A percentile compares a stretch with the other conserved stretches of the same genome.
Conservation (phyloP, 2,797 vertebrate genomes). For the Lepilemur ruficaudatus region DNA sequence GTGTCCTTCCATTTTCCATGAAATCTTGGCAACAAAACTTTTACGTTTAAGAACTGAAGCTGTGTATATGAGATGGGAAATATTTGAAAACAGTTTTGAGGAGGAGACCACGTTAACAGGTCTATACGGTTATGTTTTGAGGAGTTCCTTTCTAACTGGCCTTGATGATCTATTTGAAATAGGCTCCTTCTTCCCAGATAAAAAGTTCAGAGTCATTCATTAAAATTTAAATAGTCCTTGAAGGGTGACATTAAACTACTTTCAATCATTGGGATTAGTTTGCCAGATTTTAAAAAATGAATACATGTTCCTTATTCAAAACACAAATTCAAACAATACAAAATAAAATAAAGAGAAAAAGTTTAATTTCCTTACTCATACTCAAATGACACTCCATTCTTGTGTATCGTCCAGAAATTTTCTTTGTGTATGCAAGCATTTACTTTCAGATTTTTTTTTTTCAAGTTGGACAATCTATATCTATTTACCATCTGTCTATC, state of each 20-base stretch:
- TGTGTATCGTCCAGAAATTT: not conserved
- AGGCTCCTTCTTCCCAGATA: slow-evolving; percentile 1
- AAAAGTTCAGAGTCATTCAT: not conserved
- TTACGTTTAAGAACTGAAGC: not conserved
- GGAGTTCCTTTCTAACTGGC: not conserved
- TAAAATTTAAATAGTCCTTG: not conserved
- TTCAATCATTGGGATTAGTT: not conserved
- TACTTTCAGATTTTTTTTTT: not conserved
- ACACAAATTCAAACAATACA: not conserved
- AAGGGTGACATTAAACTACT: not conserved
- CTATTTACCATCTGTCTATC: not conserved
- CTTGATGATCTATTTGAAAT: not conserved
- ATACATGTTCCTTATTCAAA: not conserved
- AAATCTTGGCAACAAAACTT: not conserved
- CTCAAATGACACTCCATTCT: not conserved
- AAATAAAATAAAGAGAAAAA: not conserved
- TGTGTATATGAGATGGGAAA: not conserved
- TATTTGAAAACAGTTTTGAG: not conserved
- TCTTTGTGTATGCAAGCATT: not conserved
- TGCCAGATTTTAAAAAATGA: not conserved
- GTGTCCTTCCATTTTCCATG: not conserved
- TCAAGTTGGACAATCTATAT: not conserved
- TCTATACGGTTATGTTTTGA: not conserved
- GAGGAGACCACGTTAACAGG: not conserved
- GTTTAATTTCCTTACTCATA: not conserved